Percentiles rank a stretch among this genome's conserved stretches.
These are phyloP conservation scores for Pseudococcus viburni DNA, from an alignment of 2,888 invertebrate genomes.

Conservation along the genomic window DNA sequence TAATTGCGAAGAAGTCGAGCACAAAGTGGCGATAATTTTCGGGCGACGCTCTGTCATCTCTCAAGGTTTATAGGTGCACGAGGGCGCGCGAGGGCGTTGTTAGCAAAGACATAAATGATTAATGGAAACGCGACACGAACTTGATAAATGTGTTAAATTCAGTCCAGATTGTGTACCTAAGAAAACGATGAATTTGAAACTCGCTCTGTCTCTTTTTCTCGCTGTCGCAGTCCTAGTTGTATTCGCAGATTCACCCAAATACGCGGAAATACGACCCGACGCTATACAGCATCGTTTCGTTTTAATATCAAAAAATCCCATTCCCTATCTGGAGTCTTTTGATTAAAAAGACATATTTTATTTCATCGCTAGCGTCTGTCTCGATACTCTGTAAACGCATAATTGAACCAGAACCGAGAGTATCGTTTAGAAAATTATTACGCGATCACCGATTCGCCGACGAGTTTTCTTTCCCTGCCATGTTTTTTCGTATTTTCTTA, in stretches of 20 bases:
- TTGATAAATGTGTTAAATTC: slow-evolving; percentile 33
- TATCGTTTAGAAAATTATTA: background rate
- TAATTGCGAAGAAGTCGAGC: slow-evolving; percentile 3
- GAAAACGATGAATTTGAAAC: background rate
- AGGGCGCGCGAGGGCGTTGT: background rate
- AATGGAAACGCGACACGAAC: slow-evolving; percentile 17
- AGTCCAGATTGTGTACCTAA: background rate
- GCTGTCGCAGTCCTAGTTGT: background rate
- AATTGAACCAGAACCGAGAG: background rate
- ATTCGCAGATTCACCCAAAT: background rate
- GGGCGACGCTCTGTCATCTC: background rate
- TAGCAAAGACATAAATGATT: slow-evolving; percentile 29
- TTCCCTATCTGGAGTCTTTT: background rate
- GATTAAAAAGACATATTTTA: slow-evolving; percentile 8
- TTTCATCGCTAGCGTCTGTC: background rate
- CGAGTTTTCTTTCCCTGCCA: background rate
- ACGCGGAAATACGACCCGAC: background rate
- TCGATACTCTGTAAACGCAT: too few species aligned
- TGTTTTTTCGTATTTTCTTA: background rate
- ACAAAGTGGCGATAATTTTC: background rate
- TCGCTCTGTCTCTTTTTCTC: background rate
- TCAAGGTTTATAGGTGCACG: slow-evolving; percentile 4
- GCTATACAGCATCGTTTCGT: background rate
- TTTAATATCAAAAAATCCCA: background rate
- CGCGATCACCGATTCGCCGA: background rate